Conservation (phyloP, 2,888 invertebrate genomes). For the Agrotis ipsilon region DNA sequence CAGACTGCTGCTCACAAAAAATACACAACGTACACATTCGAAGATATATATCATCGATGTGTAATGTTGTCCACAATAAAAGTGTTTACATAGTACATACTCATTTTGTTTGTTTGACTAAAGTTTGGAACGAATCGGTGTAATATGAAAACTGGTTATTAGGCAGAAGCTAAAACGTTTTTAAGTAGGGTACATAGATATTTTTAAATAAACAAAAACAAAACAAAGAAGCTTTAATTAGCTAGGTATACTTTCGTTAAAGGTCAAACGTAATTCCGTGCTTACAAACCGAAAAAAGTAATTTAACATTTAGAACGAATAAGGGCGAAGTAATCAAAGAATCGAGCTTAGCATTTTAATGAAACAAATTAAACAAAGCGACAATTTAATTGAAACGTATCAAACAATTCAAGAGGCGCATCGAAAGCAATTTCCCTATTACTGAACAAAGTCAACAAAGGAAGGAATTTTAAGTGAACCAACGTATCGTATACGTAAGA, state of each 20-base stretch:
- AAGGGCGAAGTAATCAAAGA: conserved; percentile 43
- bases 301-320: conserved; percentile 42
- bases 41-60: not conserved
- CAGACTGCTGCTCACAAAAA: conserved; percentile 25
- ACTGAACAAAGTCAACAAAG: conserved; percentile 60
- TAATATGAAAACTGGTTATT: not conserved
- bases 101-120: conserved; percentile 14
- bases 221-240: conserved; percentile 3
- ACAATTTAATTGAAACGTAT: conserved; percentile 58
- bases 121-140: not conserved
- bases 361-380: conserved; percentile 48
- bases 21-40: conserved; percentile 27
- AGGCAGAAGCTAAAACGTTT: not conserved
- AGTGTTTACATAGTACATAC: too few relatives aligned
- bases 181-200: not conserved
- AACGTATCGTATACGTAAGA: conserved; percentile 51
- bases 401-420: conserved; percentile 46
- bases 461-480: conserved; percentile 56
- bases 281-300: conserved; percentile 31
- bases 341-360: conserved; percentile 52
- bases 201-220: not conserved
- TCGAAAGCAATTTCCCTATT: conserved; percentile 59
- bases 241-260: not conserved
- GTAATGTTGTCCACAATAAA: conserved; percentile 6
- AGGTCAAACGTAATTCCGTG: conserved; percentile 7